Conservation (phyloP, 2,888 invertebrate species). For the Drosophila sordidapex region DNA sequence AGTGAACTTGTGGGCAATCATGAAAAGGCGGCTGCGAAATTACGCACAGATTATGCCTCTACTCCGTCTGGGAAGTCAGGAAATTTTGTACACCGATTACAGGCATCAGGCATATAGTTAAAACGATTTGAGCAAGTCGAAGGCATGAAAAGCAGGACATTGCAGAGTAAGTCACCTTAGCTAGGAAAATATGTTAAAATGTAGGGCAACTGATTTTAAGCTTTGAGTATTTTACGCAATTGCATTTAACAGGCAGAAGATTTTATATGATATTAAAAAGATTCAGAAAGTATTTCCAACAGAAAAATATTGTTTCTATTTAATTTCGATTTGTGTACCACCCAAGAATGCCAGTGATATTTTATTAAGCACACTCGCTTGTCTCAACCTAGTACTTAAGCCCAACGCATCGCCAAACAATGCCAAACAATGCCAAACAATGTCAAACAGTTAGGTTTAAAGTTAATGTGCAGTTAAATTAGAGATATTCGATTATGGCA, state of each 20-base stretch:
- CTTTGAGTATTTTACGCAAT: background rate
- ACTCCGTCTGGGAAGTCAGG: background rate
- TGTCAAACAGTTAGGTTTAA: background rate
- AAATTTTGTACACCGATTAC: background rate
- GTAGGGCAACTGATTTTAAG: background rate
- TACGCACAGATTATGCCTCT: background rate
- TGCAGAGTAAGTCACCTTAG: background rate
- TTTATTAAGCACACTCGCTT: background rate
- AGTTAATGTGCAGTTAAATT: background rate
- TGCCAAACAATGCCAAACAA: background rate
- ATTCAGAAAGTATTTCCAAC: background rate
- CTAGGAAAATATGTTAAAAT: background rate
- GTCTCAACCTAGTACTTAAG: rapidly evolving
- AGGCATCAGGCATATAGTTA: background rate
- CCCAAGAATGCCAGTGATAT: too few species aligned
- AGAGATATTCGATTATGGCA: conserved; percentile 4
- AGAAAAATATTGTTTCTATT: background rate
- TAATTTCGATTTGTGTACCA: background rate
- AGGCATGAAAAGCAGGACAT: background rate
- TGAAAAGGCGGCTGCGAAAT: background rate
- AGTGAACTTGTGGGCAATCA: background rate
- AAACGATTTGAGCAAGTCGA: background rate
- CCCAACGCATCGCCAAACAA: background rate
- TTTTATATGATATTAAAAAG: background rate
- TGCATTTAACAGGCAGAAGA: background rate